Conservation (phyloP, 2,113 vertebrate species). For the Hippocampus barbouri region DNA sequence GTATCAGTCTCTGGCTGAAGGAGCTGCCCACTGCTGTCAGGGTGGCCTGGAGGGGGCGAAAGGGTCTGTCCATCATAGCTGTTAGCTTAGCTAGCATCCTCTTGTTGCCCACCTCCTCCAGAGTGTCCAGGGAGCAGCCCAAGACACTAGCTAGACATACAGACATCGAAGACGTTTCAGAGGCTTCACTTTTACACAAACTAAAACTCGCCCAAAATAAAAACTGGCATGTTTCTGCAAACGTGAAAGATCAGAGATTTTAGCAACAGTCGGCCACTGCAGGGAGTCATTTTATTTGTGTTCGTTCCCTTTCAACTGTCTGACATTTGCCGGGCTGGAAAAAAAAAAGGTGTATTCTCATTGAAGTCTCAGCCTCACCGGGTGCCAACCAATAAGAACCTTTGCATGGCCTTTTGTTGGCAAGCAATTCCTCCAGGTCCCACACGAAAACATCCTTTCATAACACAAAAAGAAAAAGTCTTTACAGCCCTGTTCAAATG, state of each 20-base stretch:
- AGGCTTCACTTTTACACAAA: not conserved
- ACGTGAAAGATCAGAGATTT: conserved; percentile 30
- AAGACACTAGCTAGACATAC: conserved; percentile 5
- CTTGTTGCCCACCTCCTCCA: too few relatives aligned
- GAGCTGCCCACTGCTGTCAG: too few relatives aligned
- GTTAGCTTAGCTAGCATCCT: too few relatives aligned
- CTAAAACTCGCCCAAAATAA: not conserved
- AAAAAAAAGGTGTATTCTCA: conserved; percentile 34
- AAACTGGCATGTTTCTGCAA: conserved; percentile 1
- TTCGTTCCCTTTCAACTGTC: conserved; percentile 47
- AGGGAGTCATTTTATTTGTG: conserved; percentile 42
- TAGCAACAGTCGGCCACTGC: conserved; percentile 28
- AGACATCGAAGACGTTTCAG: conserved; percentile 6
- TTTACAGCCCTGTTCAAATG: not conserved
- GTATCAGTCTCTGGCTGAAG: too few relatives aligned
- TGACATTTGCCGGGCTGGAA: conserved; percentile 48
- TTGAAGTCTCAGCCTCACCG: conserved; percentile 40
- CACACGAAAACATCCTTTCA: conserved; percentile 38
- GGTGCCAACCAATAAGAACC: conserved; percentile 39
- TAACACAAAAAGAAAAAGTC: conserved; percentile 25
- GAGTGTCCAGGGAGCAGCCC: too few relatives aligned
- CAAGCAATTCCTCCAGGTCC: conserved; percentile 23
- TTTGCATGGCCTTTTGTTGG: conserved; percentile 34
- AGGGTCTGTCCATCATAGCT: too few relatives aligned
- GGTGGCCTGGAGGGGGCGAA: too few relatives aligned